Evolutionary conservation across 2,113 vertebrate genomes (phyloP).

Genomic region (rabbit (Oryctolagus cuniculus)): mOryCun1.1 NC_091438.1:112546001-112546500

Average conservation of each 20-base stretch:
- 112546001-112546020: slow-evolving; percentile 19
- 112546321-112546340: too few species aligned
- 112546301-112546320: too few species aligned
- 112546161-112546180: slow-evolving; percentile 18
- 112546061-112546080: neutral
- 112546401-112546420: too few species aligned
- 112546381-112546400: too few species aligned
- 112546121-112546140: neutral
- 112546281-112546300: neutral
- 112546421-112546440: too few species aligned
- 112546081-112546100: neutral
- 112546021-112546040: neutral
- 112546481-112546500: too few species aligned
- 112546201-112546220: neutral
- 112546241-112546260: neutral
- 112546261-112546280: neutral
- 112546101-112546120: slow-evolving; percentile 12
- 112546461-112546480: too few species aligned
- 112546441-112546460: too few species aligned
- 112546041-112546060: neutral
- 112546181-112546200: neutral
- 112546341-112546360: too few species aligned
- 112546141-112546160: neutral
- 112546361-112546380: too few species aligned
- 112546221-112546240: neutral